Base-by-base conservation (phyloP, 2,113 vertebrate genomes). In the Phalacrocorax carbo region DNA sequence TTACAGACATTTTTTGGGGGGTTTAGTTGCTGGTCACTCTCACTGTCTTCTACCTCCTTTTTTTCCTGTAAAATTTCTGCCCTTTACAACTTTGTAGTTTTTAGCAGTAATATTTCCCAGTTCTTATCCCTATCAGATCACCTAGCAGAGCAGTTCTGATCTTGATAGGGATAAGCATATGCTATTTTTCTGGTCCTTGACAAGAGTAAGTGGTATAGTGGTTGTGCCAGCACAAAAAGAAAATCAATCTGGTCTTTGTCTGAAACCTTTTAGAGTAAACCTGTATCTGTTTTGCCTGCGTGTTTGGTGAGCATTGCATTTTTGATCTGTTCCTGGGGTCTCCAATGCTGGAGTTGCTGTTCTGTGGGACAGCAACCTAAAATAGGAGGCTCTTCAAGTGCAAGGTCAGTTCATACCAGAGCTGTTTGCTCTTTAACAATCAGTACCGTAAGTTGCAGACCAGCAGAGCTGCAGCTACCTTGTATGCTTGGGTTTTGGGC, bases 321-420 rank as follows among this genome's bases (percentile, higher is more conserved):
- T 75, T 79, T 94, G 6, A 22, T 72, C n/a, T 72, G 2, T 69
- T 55, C 7, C 27, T 30, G 30, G 13, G 20, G 27, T 40, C 16
- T 64, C 42, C 0, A 0, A 38, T 17, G 8, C 15, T 7, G 10
- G 14, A 23, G 11, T 64, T 76, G n/a, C 32, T 6, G 3, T 88
- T 90, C 15, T 71, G 23, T 58, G 22, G 32, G 79, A 58, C 0
- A 1, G 32, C 27, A 60, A 0, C 48, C 13, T 95, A 19, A 81
- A 89, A 9, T 5, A 44, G 54, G 27, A 88, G 15, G 8, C 6
- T 80, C n/a, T 86, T 80, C 17, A 72, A 34, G 40, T 13, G 5
- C 40, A 11, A 22, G 20, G 13, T 8, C 61, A 40, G 46, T 13
- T 94, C 15, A 4, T 42, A 25, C 27, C 54, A 32, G 55, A 66